Conservation (phyloP, 2,113 vertebrate species). For the Atrichornis clamosus region DNA sequence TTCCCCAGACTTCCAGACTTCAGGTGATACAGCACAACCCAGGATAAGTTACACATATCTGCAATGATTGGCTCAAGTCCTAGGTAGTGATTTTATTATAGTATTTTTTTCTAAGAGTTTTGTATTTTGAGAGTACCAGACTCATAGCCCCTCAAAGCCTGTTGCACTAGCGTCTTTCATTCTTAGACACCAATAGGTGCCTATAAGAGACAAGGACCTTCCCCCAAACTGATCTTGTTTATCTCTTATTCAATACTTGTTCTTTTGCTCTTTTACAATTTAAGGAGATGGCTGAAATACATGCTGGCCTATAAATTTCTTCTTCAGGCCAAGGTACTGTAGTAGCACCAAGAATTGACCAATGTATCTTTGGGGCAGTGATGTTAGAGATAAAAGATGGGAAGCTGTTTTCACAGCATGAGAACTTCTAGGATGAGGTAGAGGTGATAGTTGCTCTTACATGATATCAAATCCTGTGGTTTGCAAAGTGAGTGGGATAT, state of each 20-base stretch:
- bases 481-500: conserved; percentile 26
- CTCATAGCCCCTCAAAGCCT: background rate
- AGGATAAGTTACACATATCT: background rate
- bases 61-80: background rate
- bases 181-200: background rate
- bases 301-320: background rate
- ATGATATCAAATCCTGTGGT: background rate
- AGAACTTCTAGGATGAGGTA: background rate
- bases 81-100: background rate
- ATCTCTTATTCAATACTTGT: background rate
- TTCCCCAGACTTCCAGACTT: conserved; percentile 15
- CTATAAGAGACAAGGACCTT: background rate
- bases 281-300: background rate
- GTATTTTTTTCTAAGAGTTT: background rate
- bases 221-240: background rate
- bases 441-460: background rate
- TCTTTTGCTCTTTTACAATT: background rate
- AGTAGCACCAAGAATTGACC: background rate
- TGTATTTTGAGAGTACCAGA: background rate
- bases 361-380: background rate
- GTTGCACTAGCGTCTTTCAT: background rate
- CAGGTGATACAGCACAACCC: background rate
- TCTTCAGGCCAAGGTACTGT: background rate
- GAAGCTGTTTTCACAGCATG: background rate
- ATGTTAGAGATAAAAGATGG: background rate